Percentiles rank a stretch among this genome's conserved stretches.
phyloP scores from a whole-genome alignment of 1,140 invertebrate species.

The Amphibalanus amphitrite region DNA sequence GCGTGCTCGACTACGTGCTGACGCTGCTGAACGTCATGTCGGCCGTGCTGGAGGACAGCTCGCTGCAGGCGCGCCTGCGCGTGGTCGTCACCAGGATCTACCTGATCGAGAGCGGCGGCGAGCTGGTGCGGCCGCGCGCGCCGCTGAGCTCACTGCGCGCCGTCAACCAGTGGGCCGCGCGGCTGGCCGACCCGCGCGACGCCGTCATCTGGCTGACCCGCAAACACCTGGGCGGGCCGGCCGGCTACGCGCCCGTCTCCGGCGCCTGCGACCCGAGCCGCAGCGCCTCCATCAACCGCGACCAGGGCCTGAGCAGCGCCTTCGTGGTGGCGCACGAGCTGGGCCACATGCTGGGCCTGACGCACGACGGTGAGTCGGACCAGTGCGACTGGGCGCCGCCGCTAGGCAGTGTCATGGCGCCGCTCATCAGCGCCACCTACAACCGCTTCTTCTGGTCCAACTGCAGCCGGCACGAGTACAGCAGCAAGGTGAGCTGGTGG shows the following conservation, averaged over 20 bases:
- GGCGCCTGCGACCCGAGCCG: slow-evolving; percentile 49
- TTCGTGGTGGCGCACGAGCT: slow-evolving; percentile 68
- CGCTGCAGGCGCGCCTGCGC: slow-evolving; percentile 43
- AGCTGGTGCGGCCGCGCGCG: slow-evolving; percentile 37
- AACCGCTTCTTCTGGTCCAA: slow-evolving; percentile 49
- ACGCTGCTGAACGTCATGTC: slow-evolving; percentile 29
- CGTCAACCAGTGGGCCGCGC: slow-evolving; percentile 51
- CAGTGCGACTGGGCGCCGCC: slow-evolving; percentile 40
- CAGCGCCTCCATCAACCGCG: slow-evolving; percentile 54
- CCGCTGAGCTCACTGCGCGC: slow-evolving; percentile 49
- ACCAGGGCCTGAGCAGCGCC: slow-evolving; percentile 58
- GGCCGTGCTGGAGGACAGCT: slow-evolving; percentile 49
- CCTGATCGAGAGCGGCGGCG: slow-evolving; percentile 37
- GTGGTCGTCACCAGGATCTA: slow-evolving; percentile 42
- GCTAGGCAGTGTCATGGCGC: slow-evolving; percentile 55
- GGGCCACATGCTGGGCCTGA: slow-evolving; percentile 57
- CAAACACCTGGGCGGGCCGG: slow-evolving; percentile 50
- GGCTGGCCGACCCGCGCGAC: slow-evolving; percentile 39
- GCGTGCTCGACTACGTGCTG: neutral
- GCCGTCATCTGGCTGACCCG: slow-evolving; percentile 54
- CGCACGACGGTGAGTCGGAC: slow-evolving; percentile 52
- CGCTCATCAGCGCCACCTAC: slow-evolving; percentile 53
- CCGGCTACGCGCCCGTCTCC: slow-evolving; percentile 59
- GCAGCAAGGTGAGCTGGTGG: slow-evolving; percentile 39
- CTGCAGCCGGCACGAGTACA: slow-evolving; percentile 48